phyloP scores from a whole-genome alignment of 2,113 vertebrate species.

The Clarias gariepinus region DNA sequence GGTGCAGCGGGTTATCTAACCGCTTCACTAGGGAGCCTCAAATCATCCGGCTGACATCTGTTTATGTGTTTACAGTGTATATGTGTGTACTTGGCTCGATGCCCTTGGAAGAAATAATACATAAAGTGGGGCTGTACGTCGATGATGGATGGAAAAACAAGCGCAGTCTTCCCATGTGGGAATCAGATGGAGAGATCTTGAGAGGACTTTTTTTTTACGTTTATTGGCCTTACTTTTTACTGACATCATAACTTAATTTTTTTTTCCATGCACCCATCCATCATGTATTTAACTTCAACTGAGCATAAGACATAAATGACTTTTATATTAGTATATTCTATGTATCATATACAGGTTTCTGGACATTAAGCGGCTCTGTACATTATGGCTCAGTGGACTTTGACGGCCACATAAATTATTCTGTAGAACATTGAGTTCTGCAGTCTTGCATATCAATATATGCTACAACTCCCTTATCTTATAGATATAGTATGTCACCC shows the following conservation, averaged over 20 bases:
- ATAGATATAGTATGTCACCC: not conserved
- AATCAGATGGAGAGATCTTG: not conserved
- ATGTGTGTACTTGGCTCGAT: constrained; percentile 6
- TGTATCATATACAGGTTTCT: not conserved
- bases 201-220: not conserved
- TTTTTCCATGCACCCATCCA: not conserved
- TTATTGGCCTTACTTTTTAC: not conserved
- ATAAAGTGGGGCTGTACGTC: not conserved
- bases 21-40: not conserved
- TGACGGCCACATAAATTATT: not conserved
- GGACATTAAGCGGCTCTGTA: not conserved
- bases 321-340: not conserved
- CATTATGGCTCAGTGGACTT: not conserved
- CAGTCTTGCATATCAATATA: constrained; percentile 1
- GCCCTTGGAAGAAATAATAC: not conserved
- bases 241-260: not conserved
- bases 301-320: not conserved
- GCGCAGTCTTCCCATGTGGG: not conserved
- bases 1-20: constrained; percentile 6
- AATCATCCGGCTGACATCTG: constrained; percentile 13
- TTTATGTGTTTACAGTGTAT: constrained; percentile 1
- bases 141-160: not conserved
- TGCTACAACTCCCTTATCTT: not conserved
- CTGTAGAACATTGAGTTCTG: not conserved
- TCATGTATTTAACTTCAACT: not conserved